Evolutionary conservation across 1,140 invertebrate genomes (phyloP).

Genomic region (Portunus trituberculatus): DNA sequence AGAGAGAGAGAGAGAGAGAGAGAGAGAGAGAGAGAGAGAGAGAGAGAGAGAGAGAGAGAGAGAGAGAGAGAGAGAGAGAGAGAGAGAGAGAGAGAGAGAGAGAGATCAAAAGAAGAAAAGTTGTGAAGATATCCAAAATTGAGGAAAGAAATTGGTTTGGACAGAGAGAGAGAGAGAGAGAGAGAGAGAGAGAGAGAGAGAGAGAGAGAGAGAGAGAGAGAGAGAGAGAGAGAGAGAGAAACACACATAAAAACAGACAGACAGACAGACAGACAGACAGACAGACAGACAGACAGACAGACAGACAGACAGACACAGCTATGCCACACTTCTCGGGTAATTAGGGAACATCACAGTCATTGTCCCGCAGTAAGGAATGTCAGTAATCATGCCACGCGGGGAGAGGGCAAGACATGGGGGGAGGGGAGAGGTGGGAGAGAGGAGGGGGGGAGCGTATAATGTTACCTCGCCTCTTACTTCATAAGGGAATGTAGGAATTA

Average conservation of each 20-base stretch:
- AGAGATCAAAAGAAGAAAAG: neutral
- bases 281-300: neutral
- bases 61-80: neutral
- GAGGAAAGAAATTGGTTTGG: neutral
- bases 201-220: too few relatives aligned
- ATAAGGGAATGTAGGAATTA: too few relatives aligned
- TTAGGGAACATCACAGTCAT: neutral
- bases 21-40: neutral
- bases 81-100: neutral
- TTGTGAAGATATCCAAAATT: too few relatives aligned
- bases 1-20: neutral
- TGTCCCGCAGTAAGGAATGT: neutral
- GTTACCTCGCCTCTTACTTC: too few relatives aligned
- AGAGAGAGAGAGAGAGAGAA: too few relatives aligned
- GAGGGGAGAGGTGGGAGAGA: neutral
- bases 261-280: neutral
- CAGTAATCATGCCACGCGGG: neutral
- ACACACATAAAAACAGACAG: neutral
- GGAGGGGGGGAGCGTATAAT: neutral
- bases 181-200: too few relatives aligned
- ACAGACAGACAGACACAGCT: neutral
- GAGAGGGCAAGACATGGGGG: neutral
- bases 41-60: neutral
- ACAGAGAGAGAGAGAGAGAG: too few relatives aligned
- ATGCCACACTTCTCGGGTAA: neutral